A percentile compares a stretch with the other conserved stretches of the same genome.
These are phyloP conservation scores for Pogonomyrmex barbatus DNA, from an alignment of 1,140 invertebrate genomes.

Conservation along the genomic window DNA sequence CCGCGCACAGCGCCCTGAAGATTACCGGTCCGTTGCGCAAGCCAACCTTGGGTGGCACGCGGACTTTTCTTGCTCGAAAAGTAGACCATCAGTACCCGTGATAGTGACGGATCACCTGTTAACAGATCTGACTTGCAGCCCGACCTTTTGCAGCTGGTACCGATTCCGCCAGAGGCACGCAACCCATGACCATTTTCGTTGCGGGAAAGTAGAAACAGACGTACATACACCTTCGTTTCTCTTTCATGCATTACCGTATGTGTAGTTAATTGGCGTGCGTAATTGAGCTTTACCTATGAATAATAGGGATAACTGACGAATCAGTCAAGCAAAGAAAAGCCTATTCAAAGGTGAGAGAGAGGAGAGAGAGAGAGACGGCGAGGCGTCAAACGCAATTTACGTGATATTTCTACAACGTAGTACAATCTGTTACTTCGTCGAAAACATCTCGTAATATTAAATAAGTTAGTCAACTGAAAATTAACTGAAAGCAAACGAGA, in stretches of 20 bases:
- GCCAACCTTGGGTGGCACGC: conserved; percentile 50
- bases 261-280: conserved; percentile 46
- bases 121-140: conserved; percentile 41
- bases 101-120: conserved; percentile 57
- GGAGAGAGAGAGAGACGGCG: neutral
- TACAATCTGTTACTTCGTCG: conserved; percentile 11
- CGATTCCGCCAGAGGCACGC: neutral
- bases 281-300: conserved; percentile 52
- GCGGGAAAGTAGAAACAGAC: conserved; percentile 13
- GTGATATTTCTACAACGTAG: conserved; percentile 4
- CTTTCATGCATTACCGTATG: conserved; percentile 18
- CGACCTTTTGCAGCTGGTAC: conserved; percentile 53
- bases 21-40: conserved; percentile 47
- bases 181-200: conserved; percentile 24
- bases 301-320: conserved; percentile 48
- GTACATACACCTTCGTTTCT: neutral
- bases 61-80: conserved; percentile 52
- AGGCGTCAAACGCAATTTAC: conserved; percentile 11
- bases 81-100: conserved; percentile 30
- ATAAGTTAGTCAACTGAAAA: conserved; percentile 4
- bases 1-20: conserved; percentile 23
- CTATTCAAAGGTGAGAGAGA: conserved; percentile 41
- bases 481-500: neutral
- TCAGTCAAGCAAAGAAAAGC: conserved; percentile 38
- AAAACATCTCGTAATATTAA: neutral